Evolutionary conservation across 2,888 invertebrate species (phyloP).

Genomic region (Pyrgus malvae): DNA sequence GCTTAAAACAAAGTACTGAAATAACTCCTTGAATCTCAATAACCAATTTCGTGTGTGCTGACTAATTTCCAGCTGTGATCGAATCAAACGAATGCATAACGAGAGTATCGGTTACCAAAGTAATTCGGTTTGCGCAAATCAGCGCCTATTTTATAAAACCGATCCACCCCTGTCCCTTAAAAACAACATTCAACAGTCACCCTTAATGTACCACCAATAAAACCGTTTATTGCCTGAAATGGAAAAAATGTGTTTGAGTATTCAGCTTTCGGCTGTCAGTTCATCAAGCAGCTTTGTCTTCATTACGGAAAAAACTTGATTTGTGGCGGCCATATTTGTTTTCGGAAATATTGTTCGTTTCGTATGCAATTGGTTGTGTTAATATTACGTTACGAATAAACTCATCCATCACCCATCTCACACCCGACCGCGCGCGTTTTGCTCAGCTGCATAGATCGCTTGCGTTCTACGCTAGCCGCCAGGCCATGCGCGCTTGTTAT

Average conservation of each 20-base stretch:
- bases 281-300: constrained; percentile 40
- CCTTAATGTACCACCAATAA: constrained; percentile 1
- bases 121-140: constrained; percentile 60
- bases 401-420: no score
- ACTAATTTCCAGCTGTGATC: constrained; percentile 24
- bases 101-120: constrained; percentile 49
- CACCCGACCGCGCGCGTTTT: no score
- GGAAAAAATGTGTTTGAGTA: constrained; percentile 4
- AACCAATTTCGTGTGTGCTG: constrained; percentile 15
- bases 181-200: constrained; percentile 14
- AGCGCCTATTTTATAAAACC: constrained; percentile 50
- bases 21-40: background rate
- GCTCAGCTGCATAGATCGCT: no score
- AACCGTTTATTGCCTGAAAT: background rate
- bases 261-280: constrained; percentile 28
- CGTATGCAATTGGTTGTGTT: constrained; percentile 6
- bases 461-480: no score
- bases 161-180: constrained; percentile 23
- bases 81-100: constrained; percentile 38
- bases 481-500: no score
- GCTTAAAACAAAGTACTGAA: no score
- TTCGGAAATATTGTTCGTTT: constrained; percentile 10
- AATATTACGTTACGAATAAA: no score
- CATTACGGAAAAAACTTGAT: constrained; percentile 44
- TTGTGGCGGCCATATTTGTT: constrained; percentile 28